Conservation (phyloP, 1,140 invertebrate genomes). For the Apocrypta bakeri region DNA sequence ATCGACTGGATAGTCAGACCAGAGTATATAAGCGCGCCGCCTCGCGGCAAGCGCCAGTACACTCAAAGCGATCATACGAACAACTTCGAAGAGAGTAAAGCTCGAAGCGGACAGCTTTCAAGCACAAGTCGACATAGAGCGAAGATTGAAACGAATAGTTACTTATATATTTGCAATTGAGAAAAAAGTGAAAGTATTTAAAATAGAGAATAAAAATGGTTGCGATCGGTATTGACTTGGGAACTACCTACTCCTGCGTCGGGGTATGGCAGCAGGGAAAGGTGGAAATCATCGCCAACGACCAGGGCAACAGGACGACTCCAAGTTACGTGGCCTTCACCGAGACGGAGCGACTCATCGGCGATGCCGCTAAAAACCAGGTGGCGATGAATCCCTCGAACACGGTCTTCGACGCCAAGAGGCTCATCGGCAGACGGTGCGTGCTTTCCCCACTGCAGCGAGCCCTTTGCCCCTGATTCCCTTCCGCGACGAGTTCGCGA, state of each 20-base stretch:
- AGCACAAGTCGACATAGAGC: no score
- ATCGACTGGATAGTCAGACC: not conserved
- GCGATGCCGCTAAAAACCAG: constrained; percentile 82
- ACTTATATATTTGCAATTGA: no score
- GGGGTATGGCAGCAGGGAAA: constrained; percentile 89
- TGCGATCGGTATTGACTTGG: constrained; percentile 86
- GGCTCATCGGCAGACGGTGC: constrained; percentile 77
- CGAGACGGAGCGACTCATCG: constrained; percentile 86
- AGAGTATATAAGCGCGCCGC: constrained; percentile 19
- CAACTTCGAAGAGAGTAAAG: constrained; percentile 33
- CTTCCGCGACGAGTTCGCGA: no score
- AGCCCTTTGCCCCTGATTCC: no score
- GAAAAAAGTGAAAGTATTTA: no score
- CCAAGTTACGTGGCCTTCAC: constrained; percentile 93
- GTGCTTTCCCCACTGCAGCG: no score
- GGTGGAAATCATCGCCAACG: constrained; percentile 95
- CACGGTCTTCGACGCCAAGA: constrained; percentile 87
- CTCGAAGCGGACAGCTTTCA: no score
- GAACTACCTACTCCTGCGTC: constrained; percentile 88
- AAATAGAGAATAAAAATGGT: constrained; percentile 65
- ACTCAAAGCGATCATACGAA: constrained; percentile 54
- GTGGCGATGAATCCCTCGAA: constrained; percentile 90
- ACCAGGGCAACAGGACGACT: constrained; percentile 94
- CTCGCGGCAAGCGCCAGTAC: constrained; percentile 47
- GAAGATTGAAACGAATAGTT: no score